Evolutionary conservation across 2,113 vertebrate genomes (phyloP), one percentile per base, ranked within the genome.

Genomic region (Odontesthes bonariensis): DNA sequence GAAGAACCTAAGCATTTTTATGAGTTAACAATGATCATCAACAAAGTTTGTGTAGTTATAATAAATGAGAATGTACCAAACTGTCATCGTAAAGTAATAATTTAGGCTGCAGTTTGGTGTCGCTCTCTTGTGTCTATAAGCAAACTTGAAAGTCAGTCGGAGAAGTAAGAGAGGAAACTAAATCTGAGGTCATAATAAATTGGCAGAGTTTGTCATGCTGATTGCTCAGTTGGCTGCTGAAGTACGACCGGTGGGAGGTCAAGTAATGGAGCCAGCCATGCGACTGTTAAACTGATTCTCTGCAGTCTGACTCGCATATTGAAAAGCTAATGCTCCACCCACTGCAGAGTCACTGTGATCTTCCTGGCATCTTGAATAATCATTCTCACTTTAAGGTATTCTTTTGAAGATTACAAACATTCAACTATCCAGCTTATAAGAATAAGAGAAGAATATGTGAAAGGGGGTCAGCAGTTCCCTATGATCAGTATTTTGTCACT

Each of bases 111-210:
- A 60, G 47, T 38, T 53, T 10, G 23, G n/a, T 27, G 27, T 27
- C 27, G 27, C 27, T 27, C 27, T 58, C 52, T 49, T 65, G 49
- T 70, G 52, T 56, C 17, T 10, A 6, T 32, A 22, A 38, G 42
- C 38, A 69, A 60, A 61, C 23, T 47, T 69, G 31, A 61, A n/a
- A 73, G 62, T 88, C n/a, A 63, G n/a, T 58, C 62, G 5, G 35
- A 38, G 35, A 64, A 75, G 59, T 86, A 75, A 73, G 81, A 0
- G 5, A 85, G 86, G 86, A 83, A 88, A 88, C 76, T 90, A 89
- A 92, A 89, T 83, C 55, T 59, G 11, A 81, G 90, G 75, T 72
- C 87, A 92, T 93, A 85, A 90, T 84, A 94, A 90, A 87, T 91
- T 87, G 88, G 90, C 92, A 92, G 78, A 76, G 72, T 73, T 90